Base-by-base conservation (phyloP, 2,888 invertebrate genomes). In the Conus canariensis region DNA sequence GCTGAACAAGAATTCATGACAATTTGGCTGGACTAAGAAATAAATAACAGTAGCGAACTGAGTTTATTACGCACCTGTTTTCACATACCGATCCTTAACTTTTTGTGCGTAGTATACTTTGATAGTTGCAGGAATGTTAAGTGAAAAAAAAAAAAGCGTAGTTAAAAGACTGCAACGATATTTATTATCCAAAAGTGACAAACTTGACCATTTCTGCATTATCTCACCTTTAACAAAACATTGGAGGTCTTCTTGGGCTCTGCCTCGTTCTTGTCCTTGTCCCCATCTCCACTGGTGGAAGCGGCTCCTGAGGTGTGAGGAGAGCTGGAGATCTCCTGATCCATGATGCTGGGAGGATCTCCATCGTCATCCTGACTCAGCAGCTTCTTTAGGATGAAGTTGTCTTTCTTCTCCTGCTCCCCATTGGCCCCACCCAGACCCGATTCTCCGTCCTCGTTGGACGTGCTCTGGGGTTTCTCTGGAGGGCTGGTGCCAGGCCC, bases 301-400 rank as follows among this genome's bases (percentile, higher is more conserved):
- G 30, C 19, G 60, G 85, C 12, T 10, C 19, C 67, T 3, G 74
- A 83, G 74, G 89, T 85, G 67, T 74, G 89, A 8, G 90, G 88
- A 6, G 92, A 91, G 88, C 91, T 91, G 59, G 92, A 91, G 88
- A 91, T 86, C 88, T 91, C 91, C 22, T 90, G 89, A 45, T 92
- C 92, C 86, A 92, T 91, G 74, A 90, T 89, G 58, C 77, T 77
- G 19, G 90, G 85, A 2, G 77, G 88, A 87, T 97, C 97, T 88
- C 97, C 97, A 86, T 97, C 97, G 93, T 98, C 98, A 90, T 97
- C 97, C 95, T 97, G 97, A 94, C 97, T 97, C 92, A 98, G 96
- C 95, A 98, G 96, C 91, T 97, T 97, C 92, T 96, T 96, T 74
- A 97, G 94, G 91, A 97, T 94, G 60, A 93, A 88, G 92, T 95